phyloP scores from a whole-genome alignment of 2,113 vertebrate species.

The Mus spicilegus region DNA sequence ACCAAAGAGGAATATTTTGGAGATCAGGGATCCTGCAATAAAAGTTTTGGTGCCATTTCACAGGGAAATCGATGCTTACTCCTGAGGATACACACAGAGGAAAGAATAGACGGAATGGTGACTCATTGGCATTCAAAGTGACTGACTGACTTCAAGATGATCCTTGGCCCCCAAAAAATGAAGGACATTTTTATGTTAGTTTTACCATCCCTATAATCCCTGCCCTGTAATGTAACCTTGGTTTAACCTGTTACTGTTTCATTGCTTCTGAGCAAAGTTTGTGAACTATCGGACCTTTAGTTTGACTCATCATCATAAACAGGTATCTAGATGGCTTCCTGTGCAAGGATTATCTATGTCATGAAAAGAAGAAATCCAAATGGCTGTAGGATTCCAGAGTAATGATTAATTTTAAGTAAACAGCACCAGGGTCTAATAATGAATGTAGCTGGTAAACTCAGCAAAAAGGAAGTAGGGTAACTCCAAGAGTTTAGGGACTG shows the following conservation, averaged over 20 bases:
- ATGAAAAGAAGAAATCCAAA: not conserved
- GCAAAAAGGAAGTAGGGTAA: not conserved
- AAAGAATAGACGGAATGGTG: not conserved
- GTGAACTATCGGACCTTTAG: not conserved
- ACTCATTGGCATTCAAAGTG: not conserved
- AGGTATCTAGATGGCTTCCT: not conserved
- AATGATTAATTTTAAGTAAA: not conserved
- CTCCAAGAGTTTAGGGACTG: not conserved
- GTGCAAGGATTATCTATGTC: not conserved
- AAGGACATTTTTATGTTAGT: not conserved
- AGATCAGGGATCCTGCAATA: not conserved
- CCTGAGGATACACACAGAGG: rapidly evolving
- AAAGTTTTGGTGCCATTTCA: not conserved
- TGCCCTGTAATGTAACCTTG: not conserved
- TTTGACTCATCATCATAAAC: not conserved
- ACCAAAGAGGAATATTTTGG: not conserved
- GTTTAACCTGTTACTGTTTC: not conserved
- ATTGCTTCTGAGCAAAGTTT: not conserved
- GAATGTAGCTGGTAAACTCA: not conserved
- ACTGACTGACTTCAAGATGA: not conserved
- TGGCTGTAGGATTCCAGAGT: not conserved
- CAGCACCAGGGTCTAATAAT: not conserved
- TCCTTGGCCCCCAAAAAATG: not conserved
- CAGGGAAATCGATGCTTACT: not conserved
- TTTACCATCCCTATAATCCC: not conserved